phyloP scores from a whole-genome alignment of 2,113 vertebrate genomes.

The Tringa solitaria region DNA sequence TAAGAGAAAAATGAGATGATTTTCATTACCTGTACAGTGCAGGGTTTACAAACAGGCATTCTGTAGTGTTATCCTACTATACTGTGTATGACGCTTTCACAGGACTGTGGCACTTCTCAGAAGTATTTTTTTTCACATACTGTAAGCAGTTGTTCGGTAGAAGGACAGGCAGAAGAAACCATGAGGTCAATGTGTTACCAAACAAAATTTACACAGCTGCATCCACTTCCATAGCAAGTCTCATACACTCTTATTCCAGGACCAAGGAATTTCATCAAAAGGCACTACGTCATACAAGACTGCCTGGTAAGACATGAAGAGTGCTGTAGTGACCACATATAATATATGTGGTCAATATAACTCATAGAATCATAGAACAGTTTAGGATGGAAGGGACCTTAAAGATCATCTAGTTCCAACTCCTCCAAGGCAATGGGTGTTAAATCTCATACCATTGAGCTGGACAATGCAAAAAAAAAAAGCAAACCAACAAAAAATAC shows the following conservation, averaged over 20 bases:
- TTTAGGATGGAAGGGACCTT: neutral
- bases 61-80: neutral
- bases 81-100: rapidly evolving
- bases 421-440: neutral
- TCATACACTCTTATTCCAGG: neutral
- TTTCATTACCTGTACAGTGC: neutral
- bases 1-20: neutral
- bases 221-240: neutral
- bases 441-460: neutral
- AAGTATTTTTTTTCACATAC: neutral
- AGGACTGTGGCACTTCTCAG: neutral
- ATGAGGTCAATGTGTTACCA: neutral
- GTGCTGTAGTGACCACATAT: neutral
- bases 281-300: neutral
- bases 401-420: neutral
- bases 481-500: no score
- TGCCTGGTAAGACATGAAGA: neutral
- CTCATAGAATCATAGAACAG: neutral
- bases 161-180: neutral
- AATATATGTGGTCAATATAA: no score
- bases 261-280: neutral
- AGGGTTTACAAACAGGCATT: neutral
- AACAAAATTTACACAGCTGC: neutral
- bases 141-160: neutral
- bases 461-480: neutral